Conservation (phyloP, 2,797 vertebrate genomes). For the Hirundo rustica region DNA sequence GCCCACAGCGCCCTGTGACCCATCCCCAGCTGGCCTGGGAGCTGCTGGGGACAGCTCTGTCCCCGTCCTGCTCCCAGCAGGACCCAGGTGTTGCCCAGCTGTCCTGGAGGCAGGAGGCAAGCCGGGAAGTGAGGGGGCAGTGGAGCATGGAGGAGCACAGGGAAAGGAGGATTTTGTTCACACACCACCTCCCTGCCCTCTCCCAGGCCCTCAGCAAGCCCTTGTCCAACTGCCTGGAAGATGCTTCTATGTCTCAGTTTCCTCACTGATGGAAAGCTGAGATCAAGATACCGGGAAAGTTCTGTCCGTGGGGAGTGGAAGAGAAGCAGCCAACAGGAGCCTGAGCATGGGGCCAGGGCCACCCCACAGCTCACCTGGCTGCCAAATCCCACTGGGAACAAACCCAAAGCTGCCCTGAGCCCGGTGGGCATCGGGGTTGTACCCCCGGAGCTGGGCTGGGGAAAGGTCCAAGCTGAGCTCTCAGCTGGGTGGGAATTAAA, state of each 20-base stretch:
- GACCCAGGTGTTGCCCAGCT: not conserved
- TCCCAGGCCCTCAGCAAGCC: not conserved
- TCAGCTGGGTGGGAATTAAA: not conserved
- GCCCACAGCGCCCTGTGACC: not conserved
- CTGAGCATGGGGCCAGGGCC: not conserved
- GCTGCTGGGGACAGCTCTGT: not conserved
- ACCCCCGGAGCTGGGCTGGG: not conserved
- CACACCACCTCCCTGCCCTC: not conserved
- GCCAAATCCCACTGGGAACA: not conserved
- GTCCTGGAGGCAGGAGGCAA: not conserved
- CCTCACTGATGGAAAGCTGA: not conserved
- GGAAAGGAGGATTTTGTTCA: not conserved
- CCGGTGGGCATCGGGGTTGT: not conserved
- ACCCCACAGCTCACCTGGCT: fast-evolving
- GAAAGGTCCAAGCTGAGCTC: not conserved
- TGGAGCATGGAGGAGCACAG: fast-evolving
- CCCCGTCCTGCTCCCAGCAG: not conserved
- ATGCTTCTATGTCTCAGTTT: not conserved
- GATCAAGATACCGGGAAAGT: not conserved
- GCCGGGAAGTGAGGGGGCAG: not conserved
- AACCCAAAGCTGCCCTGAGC: not conserved
- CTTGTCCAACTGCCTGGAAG: not conserved
- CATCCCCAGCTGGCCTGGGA: not conserved
- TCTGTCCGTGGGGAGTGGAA: not conserved
- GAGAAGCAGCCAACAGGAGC: not conserved